Evolutionary conservation across 2,797 vertebrate genomes (phyloP).

Genomic region (Hirundo rustica): DNA sequence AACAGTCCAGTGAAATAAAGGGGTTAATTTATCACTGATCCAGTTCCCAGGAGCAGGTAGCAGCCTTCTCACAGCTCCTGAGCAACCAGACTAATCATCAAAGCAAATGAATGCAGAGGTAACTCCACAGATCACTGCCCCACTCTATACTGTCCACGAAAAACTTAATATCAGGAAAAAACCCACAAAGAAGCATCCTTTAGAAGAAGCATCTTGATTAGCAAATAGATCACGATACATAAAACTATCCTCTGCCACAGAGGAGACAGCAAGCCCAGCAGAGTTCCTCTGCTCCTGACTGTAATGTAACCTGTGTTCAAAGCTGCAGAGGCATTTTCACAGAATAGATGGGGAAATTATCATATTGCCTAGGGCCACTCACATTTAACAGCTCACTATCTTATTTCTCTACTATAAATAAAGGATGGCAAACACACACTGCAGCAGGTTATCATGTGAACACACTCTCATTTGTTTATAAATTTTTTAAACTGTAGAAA

Average conservation of each 20-base stretch:
- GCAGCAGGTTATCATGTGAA: background rate
- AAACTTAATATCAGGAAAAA: background rate
- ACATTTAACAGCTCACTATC: background rate
- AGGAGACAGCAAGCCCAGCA: background rate
- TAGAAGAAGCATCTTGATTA: background rate
- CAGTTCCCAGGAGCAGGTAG: background rate
- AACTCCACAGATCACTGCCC: background rate
- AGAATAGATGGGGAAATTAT: background rate
- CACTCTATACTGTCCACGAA: rapidly evolving
- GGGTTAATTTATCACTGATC: background rate
- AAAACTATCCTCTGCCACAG: background rate
- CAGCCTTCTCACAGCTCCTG: background rate
- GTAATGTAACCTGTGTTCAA: rapidly evolving
- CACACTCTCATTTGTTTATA: background rate
- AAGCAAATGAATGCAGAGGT: background rate
- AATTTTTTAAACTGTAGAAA: background rate
- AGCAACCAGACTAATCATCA: background rate
- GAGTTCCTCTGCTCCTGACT: background rate
- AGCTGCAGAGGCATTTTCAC: background rate
- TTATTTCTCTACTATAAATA: background rate
- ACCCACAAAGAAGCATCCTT: background rate
- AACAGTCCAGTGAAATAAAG: background rate
- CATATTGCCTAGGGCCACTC: background rate
- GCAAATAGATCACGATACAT: background rate
- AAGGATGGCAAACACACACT: background rate